Conservation (phyloP, 2,888 invertebrate genomes). For the Nephrotoma flavescens region DNA sequence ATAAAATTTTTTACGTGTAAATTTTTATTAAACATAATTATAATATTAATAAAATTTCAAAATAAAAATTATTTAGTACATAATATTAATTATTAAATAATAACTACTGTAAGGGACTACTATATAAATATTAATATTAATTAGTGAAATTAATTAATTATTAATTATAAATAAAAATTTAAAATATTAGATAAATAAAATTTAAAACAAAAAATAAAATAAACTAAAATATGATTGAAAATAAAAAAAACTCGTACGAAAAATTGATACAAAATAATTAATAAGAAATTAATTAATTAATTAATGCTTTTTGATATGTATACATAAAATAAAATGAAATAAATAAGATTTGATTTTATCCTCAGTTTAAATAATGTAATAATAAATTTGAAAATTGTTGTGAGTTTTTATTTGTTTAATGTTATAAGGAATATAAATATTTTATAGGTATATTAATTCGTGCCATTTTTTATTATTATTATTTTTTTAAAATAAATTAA, state of each 20-base stretch:
- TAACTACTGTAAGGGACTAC: not conserved
- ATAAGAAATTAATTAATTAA: not conserved
- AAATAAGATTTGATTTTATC: not conserved
- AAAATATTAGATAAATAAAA: not conserved
- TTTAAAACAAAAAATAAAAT: not conserved
- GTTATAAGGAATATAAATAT: not conserved
- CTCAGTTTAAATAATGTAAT: not conserved
- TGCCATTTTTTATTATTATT: not conserved
- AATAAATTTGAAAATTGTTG: not conserved
- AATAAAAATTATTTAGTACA: not conserved
- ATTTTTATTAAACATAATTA: not conserved
- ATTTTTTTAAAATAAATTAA: not conserved
- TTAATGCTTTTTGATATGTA: not conserved
- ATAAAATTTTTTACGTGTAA: not conserved
- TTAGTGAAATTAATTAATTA: not conserved
- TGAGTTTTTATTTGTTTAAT: not conserved
- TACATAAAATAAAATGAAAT: not conserved
- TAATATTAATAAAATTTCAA: not conserved
- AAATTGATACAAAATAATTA: not conserved
- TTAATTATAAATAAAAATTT: not conserved
- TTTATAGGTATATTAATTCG: not conserved
- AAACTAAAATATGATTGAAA: not conserved
- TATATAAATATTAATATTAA: not conserved
- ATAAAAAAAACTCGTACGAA: not conserved
- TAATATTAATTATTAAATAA: not conserved